phyloP scores from a whole-genome alignment of 2,113 vertebrate genomes.

The Tenebrosternarchus preto region DNA sequence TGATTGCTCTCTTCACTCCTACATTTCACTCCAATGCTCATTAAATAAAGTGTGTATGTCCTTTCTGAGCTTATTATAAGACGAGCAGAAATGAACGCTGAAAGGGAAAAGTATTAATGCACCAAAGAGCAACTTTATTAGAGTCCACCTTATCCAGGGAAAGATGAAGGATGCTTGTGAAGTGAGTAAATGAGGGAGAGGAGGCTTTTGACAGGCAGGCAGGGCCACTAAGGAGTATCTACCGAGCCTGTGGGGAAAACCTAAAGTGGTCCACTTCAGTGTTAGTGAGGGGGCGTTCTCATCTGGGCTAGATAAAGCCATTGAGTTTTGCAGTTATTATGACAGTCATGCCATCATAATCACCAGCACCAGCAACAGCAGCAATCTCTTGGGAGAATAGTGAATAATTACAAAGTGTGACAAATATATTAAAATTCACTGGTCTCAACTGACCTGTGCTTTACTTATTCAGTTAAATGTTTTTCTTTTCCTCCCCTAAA shows the following conservation, averaged over 20 bases:
- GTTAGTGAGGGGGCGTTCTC: background rate
- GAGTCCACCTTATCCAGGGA: conserved; percentile 63
- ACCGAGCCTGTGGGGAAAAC: background rate
- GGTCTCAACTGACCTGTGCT: no score
- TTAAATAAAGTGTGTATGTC: conserved; percentile 52
- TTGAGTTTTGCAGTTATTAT: background rate
- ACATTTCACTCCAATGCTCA: conserved; percentile 65
- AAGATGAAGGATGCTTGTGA: conserved; percentile 47
- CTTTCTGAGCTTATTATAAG: background rate
- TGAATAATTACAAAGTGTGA: conserved; percentile 3
- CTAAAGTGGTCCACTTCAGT: conserved; percentile 5
- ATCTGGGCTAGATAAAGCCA: conserved; percentile 1
- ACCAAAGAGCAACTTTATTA: conserved; percentile 70
- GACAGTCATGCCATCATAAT: conserved; percentile 8
- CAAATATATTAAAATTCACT: no score
- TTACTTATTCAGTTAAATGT: no score
- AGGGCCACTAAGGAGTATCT: conserved; percentile 4
- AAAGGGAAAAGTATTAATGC: conserved; percentile 68
- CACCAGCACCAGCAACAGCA: background rate
- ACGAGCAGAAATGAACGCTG: conserved; percentile 30
- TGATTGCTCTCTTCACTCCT: conserved; percentile 66
- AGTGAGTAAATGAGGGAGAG: conserved; percentile 12
- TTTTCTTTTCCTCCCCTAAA: no score
- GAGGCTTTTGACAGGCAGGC: conserved; percentile 23
- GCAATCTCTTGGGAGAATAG: background rate